These are phyloP conservation scores for Fundulus diaphanus DNA, from an alignment of 2,797 vertebrate genomes.

Conservation along the genomic window DNA sequence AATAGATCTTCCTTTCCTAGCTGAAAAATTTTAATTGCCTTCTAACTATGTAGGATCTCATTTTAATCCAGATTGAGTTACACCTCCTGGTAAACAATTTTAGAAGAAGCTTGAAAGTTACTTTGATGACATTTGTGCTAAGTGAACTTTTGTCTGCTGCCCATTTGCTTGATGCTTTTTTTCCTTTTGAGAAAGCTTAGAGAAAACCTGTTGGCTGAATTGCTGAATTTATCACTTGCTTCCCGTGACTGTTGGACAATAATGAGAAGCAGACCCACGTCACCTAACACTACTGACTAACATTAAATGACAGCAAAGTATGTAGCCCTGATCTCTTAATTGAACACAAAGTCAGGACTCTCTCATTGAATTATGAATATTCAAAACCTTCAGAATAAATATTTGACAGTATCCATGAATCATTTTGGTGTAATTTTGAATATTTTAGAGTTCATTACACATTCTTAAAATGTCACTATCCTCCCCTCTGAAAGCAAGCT, in stretches of 20 bases:
- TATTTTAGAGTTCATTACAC: conserved; percentile 54
- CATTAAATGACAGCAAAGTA: neutral
- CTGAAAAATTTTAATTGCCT: neutral
- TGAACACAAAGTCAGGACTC: conserved; percentile 20
- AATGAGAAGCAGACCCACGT: neutral
- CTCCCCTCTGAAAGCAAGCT: conserved; percentile 6
- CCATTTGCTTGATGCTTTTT: conserved; percentile 1
- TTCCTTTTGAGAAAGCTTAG: neutral
- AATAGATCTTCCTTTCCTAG: conserved; percentile 12
- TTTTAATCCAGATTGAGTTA: conserved; percentile 39
- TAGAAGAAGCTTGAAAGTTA: conserved; percentile 35
- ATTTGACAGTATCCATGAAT: conserved; percentile 62
- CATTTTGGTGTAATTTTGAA: conserved; percentile 58
- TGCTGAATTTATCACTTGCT: neutral
- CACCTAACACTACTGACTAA: neutral
- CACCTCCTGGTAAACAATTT: conserved; percentile 38
- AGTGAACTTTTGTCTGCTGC: conserved; percentile 13
- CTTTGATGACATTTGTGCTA: conserved; percentile 33
- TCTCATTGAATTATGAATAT: conserved; percentile 50
- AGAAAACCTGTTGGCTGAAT: neutral
- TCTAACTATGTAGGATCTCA: neutral
- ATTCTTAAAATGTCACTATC: conserved; percentile 28
- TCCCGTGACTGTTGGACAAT: neutral
- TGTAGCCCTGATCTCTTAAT: conserved; percentile 15
- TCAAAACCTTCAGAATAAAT: conserved; percentile 46